Evolutionary conservation across 2,113 vertebrate genomes (phyloP).

Genomic region (Esox niger): DNA sequence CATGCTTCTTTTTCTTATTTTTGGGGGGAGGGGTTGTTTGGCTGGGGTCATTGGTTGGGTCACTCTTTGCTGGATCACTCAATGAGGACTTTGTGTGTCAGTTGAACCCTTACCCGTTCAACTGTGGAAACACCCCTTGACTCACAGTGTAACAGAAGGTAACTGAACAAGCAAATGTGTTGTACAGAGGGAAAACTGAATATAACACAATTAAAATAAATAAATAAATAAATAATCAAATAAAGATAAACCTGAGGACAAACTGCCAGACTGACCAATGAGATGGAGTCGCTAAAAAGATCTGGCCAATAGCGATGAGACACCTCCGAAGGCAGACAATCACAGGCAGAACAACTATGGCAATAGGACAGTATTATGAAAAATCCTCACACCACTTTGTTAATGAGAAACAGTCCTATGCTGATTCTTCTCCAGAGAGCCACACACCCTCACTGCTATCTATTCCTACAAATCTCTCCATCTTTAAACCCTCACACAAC

Average conservation of each 20-base stretch:
- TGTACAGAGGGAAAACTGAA: conserved; percentile 32
- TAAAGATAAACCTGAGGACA: conserved; percentile 74
- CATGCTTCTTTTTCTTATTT: conserved; percentile 60
- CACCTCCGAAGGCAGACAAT: conserved; percentile 50
- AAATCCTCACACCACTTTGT: conserved; percentile 9
- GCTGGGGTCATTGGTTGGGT: conserved; percentile 13
- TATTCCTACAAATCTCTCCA: conserved; percentile 17
- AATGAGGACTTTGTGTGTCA: conserved; percentile 17
- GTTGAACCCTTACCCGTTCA: conserved; percentile 31
- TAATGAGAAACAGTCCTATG: too few relatives aligned
- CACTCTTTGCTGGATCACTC: conserved; percentile 29
- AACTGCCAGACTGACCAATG: conserved; percentile 29
- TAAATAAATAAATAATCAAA: conserved; percentile 74
- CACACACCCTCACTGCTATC: conserved; percentile 34
- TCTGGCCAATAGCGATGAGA: conserved; percentile 48
- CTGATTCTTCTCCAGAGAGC: not conserved
- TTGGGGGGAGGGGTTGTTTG: conserved; percentile 1
- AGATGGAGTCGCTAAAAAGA: conserved; percentile 16
- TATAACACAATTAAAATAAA: conserved; percentile 48
- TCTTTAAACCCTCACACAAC: conserved; percentile 42
- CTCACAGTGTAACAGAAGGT: conserved; percentile 30
- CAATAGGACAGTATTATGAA: conserved; percentile 6
- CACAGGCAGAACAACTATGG: conserved; percentile 37
- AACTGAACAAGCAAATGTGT: conserved; percentile 41
- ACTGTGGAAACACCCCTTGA: conserved; percentile 14